Evolutionary conservation across 2,113 vertebrate species (phyloP).

Genomic region (Laterallus jamaicensis): DNA sequence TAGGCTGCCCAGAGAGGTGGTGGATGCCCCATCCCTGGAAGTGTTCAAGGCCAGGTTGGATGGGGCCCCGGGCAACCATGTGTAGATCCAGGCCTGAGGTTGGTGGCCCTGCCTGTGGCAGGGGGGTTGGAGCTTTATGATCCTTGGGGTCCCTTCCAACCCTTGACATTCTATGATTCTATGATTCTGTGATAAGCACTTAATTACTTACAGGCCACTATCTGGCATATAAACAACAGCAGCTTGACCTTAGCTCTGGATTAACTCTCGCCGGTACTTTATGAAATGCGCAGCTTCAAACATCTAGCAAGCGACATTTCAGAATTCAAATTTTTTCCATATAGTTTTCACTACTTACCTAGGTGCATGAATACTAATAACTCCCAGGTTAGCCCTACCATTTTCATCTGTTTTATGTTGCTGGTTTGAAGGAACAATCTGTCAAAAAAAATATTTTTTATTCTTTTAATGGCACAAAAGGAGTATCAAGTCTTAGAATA

Average conservation of each 20-base stretch:
- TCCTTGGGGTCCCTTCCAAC: too few relatives aligned
- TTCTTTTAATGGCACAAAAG: not conserved
- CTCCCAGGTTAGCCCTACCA: slow-evolving; percentile 82
- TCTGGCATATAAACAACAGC: not conserved
- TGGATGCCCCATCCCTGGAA: too few relatives aligned
- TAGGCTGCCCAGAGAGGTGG: too few relatives aligned
- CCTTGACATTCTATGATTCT: too few relatives aligned
- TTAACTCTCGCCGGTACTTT: not conserved
- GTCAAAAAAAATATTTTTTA: not conserved
- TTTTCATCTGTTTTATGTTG: slow-evolving; percentile 79
- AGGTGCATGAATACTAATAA: slow-evolving; percentile 78
- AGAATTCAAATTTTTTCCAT: not conserved
- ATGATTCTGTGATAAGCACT: not conserved
- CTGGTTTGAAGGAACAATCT: slow-evolving; percentile 74
- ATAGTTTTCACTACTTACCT: slow-evolving; percentile 79
- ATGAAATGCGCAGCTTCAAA: not conserved
- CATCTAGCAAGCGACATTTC: not conserved
- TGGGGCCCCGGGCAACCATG: too few relatives aligned
- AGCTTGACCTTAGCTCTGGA: not conserved
- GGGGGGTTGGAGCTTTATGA: too few relatives aligned
- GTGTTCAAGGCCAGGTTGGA: too few relatives aligned
- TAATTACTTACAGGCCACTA: not conserved
- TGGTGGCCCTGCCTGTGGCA: too few relatives aligned
- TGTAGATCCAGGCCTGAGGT: too few relatives aligned
- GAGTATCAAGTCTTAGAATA: not conserved